A percentile compares a stretch with the other conserved stretches of the same genome.
Evolutionary conservation across 1,140 invertebrate genomes (phyloP).

Genomic region (Eciton burchellii): DNA sequence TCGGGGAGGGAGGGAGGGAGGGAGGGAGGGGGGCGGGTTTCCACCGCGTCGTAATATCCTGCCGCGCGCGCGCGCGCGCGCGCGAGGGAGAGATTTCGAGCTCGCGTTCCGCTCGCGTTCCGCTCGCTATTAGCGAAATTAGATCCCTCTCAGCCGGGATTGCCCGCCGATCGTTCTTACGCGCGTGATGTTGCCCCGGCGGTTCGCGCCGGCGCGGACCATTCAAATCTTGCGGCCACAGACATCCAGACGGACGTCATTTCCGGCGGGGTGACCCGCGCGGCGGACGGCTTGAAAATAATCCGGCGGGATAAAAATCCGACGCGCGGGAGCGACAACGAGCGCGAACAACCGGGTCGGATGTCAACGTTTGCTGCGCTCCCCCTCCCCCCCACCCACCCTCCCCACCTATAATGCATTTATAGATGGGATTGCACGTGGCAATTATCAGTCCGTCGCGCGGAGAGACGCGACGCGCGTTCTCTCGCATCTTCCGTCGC

Average conservation of each 20-base stretch:
- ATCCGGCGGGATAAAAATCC: conserved; percentile 17
- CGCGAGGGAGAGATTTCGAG: conserved; percentile 31
- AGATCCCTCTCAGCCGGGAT: conserved; percentile 22
- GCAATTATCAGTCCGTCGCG: conserved; percentile 52
- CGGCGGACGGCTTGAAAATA: conserved; percentile 39
- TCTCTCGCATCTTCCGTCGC: background rate
- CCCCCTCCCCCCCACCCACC: background rate
- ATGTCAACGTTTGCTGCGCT: conserved; percentile 47
- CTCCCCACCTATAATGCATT: conserved; percentile 25
- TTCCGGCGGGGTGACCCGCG: too few relatives aligned
- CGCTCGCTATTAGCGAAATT: conserved; percentile 52
- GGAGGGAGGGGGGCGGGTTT: too few relatives aligned
- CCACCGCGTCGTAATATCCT: too few relatives aligned
- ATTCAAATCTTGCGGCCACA: conserved; percentile 38
- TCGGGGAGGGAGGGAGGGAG: too few relatives aligned
- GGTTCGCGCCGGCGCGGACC: background rate
- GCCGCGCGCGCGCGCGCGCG: too few relatives aligned
- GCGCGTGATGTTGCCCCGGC: conserved; percentile 27
- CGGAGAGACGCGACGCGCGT: conserved; percentile 41
- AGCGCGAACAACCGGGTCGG: conserved; percentile 1
- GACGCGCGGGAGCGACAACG: conserved; percentile 10
- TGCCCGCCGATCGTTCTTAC: conserved; percentile 22
- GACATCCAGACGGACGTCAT: conserved; percentile 50
- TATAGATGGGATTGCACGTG: conserved; percentile 46
- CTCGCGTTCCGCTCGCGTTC: conserved; percentile 1